phyloP scores from a whole-genome alignment of 1,140 invertebrate species.

The Drosophila aff. region DNA sequence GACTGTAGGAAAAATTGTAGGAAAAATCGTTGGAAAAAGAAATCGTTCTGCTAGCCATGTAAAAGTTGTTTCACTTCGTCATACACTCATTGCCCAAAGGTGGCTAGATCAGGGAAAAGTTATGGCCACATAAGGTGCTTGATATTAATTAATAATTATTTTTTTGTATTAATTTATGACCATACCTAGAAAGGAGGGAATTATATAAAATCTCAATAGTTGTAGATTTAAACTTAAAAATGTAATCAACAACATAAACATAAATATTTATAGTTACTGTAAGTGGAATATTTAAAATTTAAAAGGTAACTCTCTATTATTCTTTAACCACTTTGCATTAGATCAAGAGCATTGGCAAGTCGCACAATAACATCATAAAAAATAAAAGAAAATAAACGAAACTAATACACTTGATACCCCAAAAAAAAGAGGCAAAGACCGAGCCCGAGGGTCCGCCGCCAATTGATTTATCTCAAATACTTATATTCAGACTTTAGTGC shows the following conservation, averaged over 20 bases:
- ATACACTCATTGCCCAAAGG: conserved; percentile 18
- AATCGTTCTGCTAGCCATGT: conserved; percentile 28
- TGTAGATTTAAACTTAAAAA: no score
- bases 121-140: neutral
- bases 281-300: neutral
- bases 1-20: conserved; percentile 13
- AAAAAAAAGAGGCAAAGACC: conserved; percentile 8
- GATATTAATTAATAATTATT: neutral
- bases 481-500: conserved; percentile 23
- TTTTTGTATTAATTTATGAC: neutral
- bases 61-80: conserved; percentile 66
- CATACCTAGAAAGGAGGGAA: neutral
- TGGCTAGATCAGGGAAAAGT: conserved; percentile 1
- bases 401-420: conserved; percentile 24
- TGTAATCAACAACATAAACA: no score
- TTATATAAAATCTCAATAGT: no score
- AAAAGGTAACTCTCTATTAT: neutral
- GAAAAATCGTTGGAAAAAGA: conserved; percentile 7
- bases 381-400: neutral
- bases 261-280: no score
- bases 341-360: conserved; percentile 11
- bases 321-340: neutral
- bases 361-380: neutral
- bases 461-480: conserved; percentile 52
- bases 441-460: conserved; percentile 37